Evolutionary conservation across 2,113 vertebrate genomes (phyloP), one percentile per base, ranked within the genome.

Genomic region (Tauraco erythrolophus): DNA sequence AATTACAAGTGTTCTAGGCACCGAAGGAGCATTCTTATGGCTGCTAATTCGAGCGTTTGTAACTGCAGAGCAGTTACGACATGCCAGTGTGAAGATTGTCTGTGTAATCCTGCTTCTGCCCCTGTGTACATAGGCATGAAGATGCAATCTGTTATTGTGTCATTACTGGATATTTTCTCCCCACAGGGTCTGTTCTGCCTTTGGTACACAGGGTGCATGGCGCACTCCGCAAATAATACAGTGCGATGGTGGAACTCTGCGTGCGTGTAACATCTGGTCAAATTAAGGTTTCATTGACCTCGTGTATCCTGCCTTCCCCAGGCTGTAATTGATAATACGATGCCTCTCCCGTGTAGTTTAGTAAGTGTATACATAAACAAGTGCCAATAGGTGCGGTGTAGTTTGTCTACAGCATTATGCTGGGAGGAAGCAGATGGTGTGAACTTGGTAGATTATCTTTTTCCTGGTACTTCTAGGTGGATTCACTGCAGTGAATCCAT

Each of bases 61-160:
- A 78, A 31, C 43, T 87, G 80, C 24, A 1, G 53, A 84, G 80
- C 33, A 27, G 72, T 87, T 81, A 30, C 0, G 3, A 19, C 69
- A 19, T 19, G 19, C 19, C 13, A 4, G 24, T 53, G 56, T 46
- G 60, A 71, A 28, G 65, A 46, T n/a, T 78, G 72, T 37, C 72
- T 39, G n/a, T 89, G 72, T 68, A 80, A 71, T 64, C 41, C 30
- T 87, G 60, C 72, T 66, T 69, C 76, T 81, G 65, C 65, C 74
- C 66, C 61, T 76, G 61, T 71, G 48, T 88, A 75, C 30, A 10
- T 2, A 79, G 84, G 81, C 89, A 72, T 89, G 92, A 88, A 89
- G 84, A 78, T 91, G 80, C 91, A 94, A 69, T 93, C 89, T 96
- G 92, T 94, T 94, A 71, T 2, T 76, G 57, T 94, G 81, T 64